Evolutionary conservation across 2,797 vertebrate species (phyloP).

Genomic region (Graptemys geographica): DNA sequence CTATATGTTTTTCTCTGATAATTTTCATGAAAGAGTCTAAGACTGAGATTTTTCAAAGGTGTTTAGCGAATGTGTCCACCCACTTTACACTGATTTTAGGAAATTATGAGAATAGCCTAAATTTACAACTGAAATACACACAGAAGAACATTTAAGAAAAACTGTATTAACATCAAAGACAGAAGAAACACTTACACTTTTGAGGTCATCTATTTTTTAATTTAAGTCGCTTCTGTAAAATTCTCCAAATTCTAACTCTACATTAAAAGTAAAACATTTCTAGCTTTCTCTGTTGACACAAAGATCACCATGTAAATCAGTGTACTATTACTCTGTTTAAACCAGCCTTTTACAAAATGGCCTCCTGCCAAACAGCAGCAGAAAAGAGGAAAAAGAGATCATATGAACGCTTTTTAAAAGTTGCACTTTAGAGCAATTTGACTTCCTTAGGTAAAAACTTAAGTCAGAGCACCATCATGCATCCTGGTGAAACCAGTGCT

Average conservation of each 20-base stretch:
- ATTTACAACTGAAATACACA: not conserved
- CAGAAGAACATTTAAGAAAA: not conserved
- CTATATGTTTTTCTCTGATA: not conserved
- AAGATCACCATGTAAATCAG: not conserved
- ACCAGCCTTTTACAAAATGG: not conserved
- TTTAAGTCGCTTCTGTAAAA: not conserved
- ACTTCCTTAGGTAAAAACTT: no score
- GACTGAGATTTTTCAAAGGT: not conserved
- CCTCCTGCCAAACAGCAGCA: not conserved
- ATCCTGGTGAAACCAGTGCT: no score
- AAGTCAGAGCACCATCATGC: no score
- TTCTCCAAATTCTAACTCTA: not conserved
- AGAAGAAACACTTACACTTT: not conserved
- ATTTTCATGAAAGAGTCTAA: fast-evolving
- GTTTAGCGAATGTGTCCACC: not conserved
- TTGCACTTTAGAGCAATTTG: no score
- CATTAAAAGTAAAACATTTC: not conserved
- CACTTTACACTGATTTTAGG: not conserved
- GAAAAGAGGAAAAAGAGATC: no score
- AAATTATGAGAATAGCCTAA: not conserved
- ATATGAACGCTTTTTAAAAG: no score
- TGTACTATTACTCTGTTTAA: not conserved
- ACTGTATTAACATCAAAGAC: not conserved
- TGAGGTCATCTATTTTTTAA: not conserved
- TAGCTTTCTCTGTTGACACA: not conserved